These are phyloP conservation scores for Bombus soroeensis DNA, from an alignment of 1,140 invertebrate genomes.

Conservation along the genomic window DNA sequence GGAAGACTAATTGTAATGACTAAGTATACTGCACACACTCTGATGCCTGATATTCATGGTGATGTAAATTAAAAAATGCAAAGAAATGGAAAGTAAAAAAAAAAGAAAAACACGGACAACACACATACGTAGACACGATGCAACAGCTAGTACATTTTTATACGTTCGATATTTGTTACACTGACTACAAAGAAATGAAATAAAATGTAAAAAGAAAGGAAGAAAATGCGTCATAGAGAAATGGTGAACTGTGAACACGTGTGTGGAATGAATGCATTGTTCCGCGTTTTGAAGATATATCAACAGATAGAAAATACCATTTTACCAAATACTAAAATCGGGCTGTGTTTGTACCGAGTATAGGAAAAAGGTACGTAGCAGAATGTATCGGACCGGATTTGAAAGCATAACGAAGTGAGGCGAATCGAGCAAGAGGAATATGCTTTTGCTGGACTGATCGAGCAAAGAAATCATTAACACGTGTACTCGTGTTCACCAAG, in stretches of 20 bases:
- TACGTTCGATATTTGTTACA: slow-evolving; percentile 41
- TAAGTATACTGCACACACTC: neutral
- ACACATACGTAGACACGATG: slow-evolving; percentile 30
- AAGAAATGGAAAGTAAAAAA: slow-evolving; percentile 9
- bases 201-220: neutral
- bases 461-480: slow-evolving; percentile 39
- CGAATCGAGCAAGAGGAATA: slow-evolving; percentile 57
- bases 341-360: slow-evolving; percentile 70
- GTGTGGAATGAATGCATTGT: slow-evolving; percentile 40
- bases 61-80: neutral
- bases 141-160: slow-evolving; percentile 46
- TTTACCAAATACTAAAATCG: slow-evolving; percentile 67
- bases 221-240: slow-evolving; percentile 17
- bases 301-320: slow-evolving; percentile 21
- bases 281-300: slow-evolving; percentile 20
- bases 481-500: slow-evolving; percentile 19
- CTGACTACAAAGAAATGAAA: slow-evolving; percentile 18
- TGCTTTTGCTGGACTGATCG: slow-evolving; percentile 36
- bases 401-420: slow-evolving; percentile 69
- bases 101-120: slow-evolving; percentile 14
- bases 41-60: slow-evolving; percentile 22
- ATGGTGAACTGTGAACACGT: slow-evolving; percentile 27
- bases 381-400: slow-evolving; percentile 67
- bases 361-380: slow-evolving; percentile 76
- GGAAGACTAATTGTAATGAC: slow-evolving; percentile 59